phyloP scores from a whole-genome alignment of 2,888 invertebrate species.

The Omphaloscelis lunosa region DNA sequence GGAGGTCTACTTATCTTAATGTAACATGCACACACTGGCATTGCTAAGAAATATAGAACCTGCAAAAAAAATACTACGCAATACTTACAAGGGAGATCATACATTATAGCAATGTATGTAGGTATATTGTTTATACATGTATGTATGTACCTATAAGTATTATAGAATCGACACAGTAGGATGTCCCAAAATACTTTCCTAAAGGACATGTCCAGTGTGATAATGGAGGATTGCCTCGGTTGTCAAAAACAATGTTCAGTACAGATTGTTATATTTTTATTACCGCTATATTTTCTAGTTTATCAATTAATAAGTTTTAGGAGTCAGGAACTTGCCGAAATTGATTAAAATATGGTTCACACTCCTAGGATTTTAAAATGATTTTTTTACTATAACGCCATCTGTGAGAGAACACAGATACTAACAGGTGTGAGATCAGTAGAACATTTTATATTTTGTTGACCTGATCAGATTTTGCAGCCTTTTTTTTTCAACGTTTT shows the following conservation, averaged over 20 bases:
- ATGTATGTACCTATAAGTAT: background rate
- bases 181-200: background rate
- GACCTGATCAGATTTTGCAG: background rate
- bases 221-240: background rate
- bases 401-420: background rate
- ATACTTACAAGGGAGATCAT: constrained; percentile 32
- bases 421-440: background rate
- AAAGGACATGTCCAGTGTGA: constrained; percentile 14
- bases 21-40: constrained; percentile 23
- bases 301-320: background rate
- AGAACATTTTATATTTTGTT: background rate
- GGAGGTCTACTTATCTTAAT: background rate
- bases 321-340: background rate
- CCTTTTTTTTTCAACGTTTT: background rate
- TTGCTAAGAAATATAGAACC: constrained; percentile 27
- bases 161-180: background rate
- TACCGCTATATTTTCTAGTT: background rate
- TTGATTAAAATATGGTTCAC: background rate
- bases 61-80: constrained; percentile 33
- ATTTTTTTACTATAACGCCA: background rate
- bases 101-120: constrained; percentile 13
- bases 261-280: background rate
- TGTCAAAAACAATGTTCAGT: background rate
- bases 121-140: background rate
- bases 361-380: background rate